Base-by-base conservation (phyloP, 2,113 vertebrate species). In the Riparia riparia region DNA sequence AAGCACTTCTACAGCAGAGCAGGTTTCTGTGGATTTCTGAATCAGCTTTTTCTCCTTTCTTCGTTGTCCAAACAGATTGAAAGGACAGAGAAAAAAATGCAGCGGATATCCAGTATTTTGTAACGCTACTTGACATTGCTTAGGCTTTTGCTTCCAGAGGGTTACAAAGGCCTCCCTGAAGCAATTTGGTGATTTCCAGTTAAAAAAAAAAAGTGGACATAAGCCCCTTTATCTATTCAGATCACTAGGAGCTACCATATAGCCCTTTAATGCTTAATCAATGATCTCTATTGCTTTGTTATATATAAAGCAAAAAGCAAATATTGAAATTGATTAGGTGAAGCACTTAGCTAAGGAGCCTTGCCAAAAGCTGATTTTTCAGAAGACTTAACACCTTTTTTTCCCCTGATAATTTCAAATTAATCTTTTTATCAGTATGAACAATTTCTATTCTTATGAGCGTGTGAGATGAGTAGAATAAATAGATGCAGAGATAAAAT, bases 201-300 rank as follows among this genome's bases (percentile, higher is more conserved):
- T 49, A 16, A 53, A 14, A 57, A 16, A 65, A 70, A 60, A 61
- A 82, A 28, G 28, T 4, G 6, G n/a, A 76, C 60, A 49, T 31
- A 42, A 6, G 4, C 6, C 6, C 9, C 92, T 92, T 92, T 60
- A 68, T 83, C 77, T 78, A 1, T 84, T 90, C 28, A 49, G 26
- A 49, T 74, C 76, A 45, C 64, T 66, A 29, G n/a, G 12, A 68
- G 39, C 34, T 81, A 28, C 25, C 42, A 71, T 44, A 60, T 7
- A 56, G 25, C 2, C n/a, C n/a, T 89, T 82, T 84, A 73, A 89
- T 68, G 49, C 89, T 81, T 89, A 86, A 94, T 95, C 89, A 89
- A 37, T 68, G 14, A 51, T 71, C 7, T 60, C 44, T 81, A 74
- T 81, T 74, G 65, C 56, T 91, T 81, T 89, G 80, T 86, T 61